phyloP scores from a whole-genome alignment of 2,797 vertebrate species.

The Eremophila alpestris region DNA sequence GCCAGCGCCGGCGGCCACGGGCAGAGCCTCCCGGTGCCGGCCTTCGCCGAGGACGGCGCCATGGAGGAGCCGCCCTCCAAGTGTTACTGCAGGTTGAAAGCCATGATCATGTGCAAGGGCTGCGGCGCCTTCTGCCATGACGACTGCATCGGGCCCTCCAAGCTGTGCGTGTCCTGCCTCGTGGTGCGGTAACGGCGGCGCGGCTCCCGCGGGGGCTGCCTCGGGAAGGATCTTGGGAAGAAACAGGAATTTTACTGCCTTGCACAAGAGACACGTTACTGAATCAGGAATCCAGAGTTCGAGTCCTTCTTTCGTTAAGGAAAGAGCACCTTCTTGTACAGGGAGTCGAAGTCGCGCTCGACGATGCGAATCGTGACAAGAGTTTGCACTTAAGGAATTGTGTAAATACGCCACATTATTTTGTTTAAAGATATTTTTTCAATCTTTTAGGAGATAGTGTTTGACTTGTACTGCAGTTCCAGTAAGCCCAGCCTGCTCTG shows the following conservation, averaged over 20 bases:
- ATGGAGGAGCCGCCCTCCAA: conserved; percentile 89
- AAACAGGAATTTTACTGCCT: conserved; percentile 66
- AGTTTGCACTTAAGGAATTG: conserved; percentile 88
- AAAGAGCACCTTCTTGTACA: conserved; percentile 84
- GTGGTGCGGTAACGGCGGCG: conserved; percentile 86
- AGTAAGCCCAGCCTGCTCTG: conserved; percentile 30
- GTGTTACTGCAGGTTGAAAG: conserved; percentile 97
- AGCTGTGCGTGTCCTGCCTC: conserved; percentile 96
- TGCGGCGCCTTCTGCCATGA: conserved; percentile 98
- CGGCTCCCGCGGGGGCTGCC: background rate
- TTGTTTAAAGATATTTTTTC: conserved; percentile 82
- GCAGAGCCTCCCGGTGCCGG: conserved; percentile 83
- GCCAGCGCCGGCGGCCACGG: conserved; percentile 73
- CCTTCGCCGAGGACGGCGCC: conserved; percentile 82
- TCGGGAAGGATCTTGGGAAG: conserved; percentile 40
- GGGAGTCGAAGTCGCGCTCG: conserved; percentile 71
- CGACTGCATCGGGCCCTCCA: conserved; percentile 97
- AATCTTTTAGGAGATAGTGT: conserved; percentile 68
- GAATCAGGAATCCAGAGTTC: conserved; percentile 73
- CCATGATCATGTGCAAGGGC: conserved; percentile 99
- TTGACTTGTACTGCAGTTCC: conserved; percentile 58
- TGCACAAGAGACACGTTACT: conserved; percentile 66
- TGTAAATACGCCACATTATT: conserved; percentile 88
- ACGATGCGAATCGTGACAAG: conserved; percentile 83
- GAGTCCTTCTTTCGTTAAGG: conserved; percentile 63